These are phyloP conservation scores for Willisornis vidua DNA, from an alignment of 2,113 vertebrate species.

Conservation along the genomic window DNA sequence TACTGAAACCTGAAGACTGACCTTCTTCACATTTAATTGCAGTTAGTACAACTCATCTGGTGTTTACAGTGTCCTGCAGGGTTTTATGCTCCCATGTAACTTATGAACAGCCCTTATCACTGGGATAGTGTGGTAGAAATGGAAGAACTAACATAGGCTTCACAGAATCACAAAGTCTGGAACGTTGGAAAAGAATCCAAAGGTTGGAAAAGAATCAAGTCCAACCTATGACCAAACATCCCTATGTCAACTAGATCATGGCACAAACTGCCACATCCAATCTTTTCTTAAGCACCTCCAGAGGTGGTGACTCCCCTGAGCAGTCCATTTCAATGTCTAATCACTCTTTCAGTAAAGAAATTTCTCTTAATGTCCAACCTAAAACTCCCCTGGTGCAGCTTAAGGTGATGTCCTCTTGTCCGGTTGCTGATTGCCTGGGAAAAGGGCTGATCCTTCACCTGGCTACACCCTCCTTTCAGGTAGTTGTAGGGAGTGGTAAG, in stretches of 20 bases:
- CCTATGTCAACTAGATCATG: neutral
- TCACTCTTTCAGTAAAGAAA: neutral
- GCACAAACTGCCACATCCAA: neutral
- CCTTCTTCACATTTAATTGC: neutral
- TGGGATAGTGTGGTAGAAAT: neutral
- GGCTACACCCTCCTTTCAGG: neutral
- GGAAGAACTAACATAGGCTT: neutral
- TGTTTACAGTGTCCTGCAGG: neutral
- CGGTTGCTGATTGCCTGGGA: neutral
- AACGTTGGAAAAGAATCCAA: neutral
- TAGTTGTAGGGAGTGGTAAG: too few species aligned
- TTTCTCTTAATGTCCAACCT: neutral
- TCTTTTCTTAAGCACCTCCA: neutral
- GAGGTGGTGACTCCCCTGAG: accelerated
- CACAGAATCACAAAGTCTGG: neutral
- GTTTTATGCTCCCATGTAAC: neutral
- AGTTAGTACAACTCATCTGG: neutral
- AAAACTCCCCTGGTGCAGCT: neutral
- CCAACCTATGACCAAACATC: neutral
- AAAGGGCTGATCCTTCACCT: neutral
- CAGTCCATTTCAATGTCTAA: neutral
- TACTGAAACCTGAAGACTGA: neutral
- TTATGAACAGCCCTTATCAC: neutral
- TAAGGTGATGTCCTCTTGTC: neutral
- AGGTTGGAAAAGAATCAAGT: accelerated